These are phyloP conservation scores for Ceratosolen fusciceps DNA, from an alignment of 1,140 invertebrate species.

Conservation along the genomic window DNA sequence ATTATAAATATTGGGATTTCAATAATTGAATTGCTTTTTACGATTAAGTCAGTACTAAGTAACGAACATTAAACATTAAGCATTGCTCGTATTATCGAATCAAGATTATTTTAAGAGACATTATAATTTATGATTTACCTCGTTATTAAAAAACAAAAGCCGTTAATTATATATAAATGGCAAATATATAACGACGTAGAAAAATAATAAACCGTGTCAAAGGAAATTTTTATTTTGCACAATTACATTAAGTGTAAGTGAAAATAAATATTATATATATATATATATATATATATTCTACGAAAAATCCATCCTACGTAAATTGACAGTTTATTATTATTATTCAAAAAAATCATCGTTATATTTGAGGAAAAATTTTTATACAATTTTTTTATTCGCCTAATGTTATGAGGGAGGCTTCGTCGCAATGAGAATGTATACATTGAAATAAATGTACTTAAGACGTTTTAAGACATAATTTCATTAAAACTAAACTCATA, in stretches of 20 bases:
- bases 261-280: too few relatives aligned
- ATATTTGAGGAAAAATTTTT: neutral
- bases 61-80: neutral
- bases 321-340: neutral
- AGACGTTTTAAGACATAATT: neutral
- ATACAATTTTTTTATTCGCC: neutral
- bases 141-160: neutral
- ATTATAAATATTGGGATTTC: neutral
- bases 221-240: too few relatives aligned
- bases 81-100: too few relatives aligned
- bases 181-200: neutral
- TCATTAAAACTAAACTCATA: neutral
- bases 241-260: too few relatives aligned
- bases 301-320: too few relatives aligned
- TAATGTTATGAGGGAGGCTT: neutral
- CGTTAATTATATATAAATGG: neutral
- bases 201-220: too few relatives aligned
- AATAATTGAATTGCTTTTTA: neutral
- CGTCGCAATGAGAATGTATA: neutral
- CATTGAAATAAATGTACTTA: neutral
- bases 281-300: too few relatives aligned
- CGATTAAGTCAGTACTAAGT: neutral
- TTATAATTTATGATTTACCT: neutral
- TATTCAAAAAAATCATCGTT: neutral
- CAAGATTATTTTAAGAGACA: neutral